Conservation (phyloP, 2,113 vertebrate genomes). For the Erinaceus europaeus region DNA sequence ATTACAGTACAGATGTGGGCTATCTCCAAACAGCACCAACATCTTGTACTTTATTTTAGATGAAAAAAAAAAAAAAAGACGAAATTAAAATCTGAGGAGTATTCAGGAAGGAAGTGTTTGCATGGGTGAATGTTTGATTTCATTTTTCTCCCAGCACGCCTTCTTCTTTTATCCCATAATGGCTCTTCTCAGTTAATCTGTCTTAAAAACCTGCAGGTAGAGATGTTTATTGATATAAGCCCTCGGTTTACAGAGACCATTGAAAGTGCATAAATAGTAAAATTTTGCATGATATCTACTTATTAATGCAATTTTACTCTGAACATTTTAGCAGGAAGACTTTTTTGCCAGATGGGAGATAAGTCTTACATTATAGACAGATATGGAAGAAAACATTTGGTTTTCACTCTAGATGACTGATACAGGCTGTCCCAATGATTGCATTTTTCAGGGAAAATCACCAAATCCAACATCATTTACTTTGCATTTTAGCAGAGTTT, state of each 20-base stretch:
- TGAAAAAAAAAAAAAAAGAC: slow-evolving; percentile 67
- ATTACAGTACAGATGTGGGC: slow-evolving; percentile 79
- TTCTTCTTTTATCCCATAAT: slow-evolving; percentile 83
- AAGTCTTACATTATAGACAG: slow-evolving; percentile 77
- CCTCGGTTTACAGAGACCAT: slow-evolving; percentile 79
- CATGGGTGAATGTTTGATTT: slow-evolving; percentile 82
- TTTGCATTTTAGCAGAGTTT: slow-evolving; percentile 71
- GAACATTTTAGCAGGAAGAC: slow-evolving; percentile 80
- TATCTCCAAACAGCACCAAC: slow-evolving; percentile 79
- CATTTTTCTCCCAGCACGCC: slow-evolving; percentile 84
- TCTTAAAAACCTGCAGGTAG: slow-evolving; percentile 81
- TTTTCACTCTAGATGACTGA: slow-evolving; percentile 81
- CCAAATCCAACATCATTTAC: slow-evolving; percentile 78
- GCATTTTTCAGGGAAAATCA: slow-evolving; percentile 78
- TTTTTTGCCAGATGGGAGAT: slow-evolving; percentile 83
- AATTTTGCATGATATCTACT: slow-evolving; percentile 83
- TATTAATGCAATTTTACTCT: slow-evolving; percentile 81
- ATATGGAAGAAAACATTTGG: slow-evolving; percentile 80
- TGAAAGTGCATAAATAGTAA: slow-evolving; percentile 80
- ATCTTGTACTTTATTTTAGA: slow-evolving; percentile 72
- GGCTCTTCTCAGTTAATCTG: slow-evolving; percentile 82
- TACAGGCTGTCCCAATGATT: slow-evolving; percentile 79
- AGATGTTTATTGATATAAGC: slow-evolving; percentile 83
- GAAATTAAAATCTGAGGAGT: slow-evolving; percentile 81
- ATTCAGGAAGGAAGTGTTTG: slow-evolving; percentile 83